phyloP scores from a whole-genome alignment of 2,113 vertebrate species.

The Rostratula benghalensis region DNA sequence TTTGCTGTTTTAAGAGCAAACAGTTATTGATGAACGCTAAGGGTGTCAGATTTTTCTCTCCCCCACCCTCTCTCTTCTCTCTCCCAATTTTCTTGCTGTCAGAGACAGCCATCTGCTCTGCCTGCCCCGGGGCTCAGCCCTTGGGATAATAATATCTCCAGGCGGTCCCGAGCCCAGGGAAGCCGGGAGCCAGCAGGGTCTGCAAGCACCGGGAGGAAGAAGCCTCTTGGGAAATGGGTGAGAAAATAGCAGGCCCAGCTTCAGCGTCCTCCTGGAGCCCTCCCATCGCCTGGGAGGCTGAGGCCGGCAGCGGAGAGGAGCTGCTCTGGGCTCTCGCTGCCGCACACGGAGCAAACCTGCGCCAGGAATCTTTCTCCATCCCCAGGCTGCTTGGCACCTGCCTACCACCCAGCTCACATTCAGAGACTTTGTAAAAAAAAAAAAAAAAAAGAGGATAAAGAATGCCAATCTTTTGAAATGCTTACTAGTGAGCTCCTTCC shows the following conservation, averaged over 20 bases:
- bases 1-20: not conserved
- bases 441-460: not conserved
- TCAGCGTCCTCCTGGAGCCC: not conserved
- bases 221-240: not conserved
- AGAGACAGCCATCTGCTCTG: conserved; percentile 7
- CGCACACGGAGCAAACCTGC: not conserved
- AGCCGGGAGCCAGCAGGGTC: not conserved
- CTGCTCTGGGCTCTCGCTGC: not conserved
- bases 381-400: not conserved
- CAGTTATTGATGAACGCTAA: not conserved
- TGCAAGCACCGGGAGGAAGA: not conserved
- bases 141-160: not conserved
- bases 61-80: not conserved
- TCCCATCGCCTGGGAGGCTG: not conserved
- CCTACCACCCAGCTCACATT: not conserved
- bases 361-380: not conserved
- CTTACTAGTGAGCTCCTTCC: not conserved
- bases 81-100: not conserved
- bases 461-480: not conserved
- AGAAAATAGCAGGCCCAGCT: conserved; percentile 4
- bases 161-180: not conserved
- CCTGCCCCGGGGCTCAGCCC: not conserved
- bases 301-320: rapidly evolving
- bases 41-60: not conserved
- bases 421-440: not conserved